These are phyloP conservation scores for Eulithis testata DNA, from an alignment of 2,888 invertebrate species.

Conservation along the genomic window DNA sequence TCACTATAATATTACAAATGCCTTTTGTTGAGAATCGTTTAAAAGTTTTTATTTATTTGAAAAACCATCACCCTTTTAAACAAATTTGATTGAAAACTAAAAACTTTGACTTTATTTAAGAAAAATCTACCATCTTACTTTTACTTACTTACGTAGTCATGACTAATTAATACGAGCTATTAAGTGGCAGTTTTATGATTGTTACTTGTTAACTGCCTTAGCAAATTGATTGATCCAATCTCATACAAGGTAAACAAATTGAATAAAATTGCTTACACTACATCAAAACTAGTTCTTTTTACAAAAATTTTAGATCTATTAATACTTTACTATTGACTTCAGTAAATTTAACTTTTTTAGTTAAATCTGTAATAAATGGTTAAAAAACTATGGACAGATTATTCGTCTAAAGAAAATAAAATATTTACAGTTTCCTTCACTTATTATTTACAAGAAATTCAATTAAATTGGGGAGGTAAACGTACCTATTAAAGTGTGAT, in stretches of 20 bases:
- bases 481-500: slow-evolving; percentile 75
- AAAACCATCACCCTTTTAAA: too few relatives aligned
- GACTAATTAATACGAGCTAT: slow-evolving; percentile 12
- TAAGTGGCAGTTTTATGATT: slow-evolving; percentile 15
- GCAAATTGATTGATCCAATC: slow-evolving; percentile 29
- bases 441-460: slow-evolving; percentile 61
- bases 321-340: too few relatives aligned
- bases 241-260: slow-evolving; percentile 14
- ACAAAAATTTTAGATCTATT: too few relatives aligned
- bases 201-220: slow-evolving; percentile 16
- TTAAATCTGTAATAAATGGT: too few relatives aligned
- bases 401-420: too few relatives aligned
- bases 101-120: too few relatives aligned
- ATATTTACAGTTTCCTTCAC: not conserved
- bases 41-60: too few relatives aligned
- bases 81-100: too few relatives aligned
- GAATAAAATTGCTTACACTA: slow-evolving; percentile 9
- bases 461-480: slow-evolving; percentile 75
- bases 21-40: too few relatives aligned
- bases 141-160: not conserved
- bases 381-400: too few relatives aligned
- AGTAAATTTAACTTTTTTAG: too few relatives aligned
- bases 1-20: not conserved
- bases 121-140: too few relatives aligned
- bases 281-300: not conserved